Evolutionary conservation across 1,140 invertebrate species (phyloP).

Genomic region (Drosophila cardini): DNA sequence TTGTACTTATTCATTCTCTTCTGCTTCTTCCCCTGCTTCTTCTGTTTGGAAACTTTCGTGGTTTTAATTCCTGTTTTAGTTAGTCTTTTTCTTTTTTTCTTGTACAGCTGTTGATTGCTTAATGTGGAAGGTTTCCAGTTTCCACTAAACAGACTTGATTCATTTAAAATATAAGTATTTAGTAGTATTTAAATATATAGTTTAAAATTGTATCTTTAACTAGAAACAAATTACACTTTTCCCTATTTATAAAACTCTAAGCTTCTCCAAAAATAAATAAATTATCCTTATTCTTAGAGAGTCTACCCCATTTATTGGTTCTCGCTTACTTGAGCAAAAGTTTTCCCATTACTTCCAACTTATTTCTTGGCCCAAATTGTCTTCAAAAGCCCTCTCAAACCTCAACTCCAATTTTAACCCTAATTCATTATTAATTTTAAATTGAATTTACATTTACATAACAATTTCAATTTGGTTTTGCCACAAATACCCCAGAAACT

Average conservation of each 20-base stretch:
- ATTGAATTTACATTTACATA: slow-evolving; percentile 53
- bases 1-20: slow-evolving; percentile 12
- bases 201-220: no score
- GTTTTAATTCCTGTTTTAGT: slow-evolving; percentile 16
- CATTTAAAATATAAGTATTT: no score
- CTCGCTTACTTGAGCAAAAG: background rate
- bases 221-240: no score
- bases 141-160: background rate
- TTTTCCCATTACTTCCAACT: slow-evolving; percentile 12
- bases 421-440: slow-evolving; percentile 52
- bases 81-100: slow-evolving; percentile 1
- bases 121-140: slow-evolving; percentile 1
- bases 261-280: no score
- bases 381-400: background rate
- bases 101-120: slow-evolving; percentile 23
- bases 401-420: slow-evolving; percentile 9
- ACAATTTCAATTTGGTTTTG: slow-evolving; percentile 41
- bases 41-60: slow-evolving; percentile 1
- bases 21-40: slow-evolving; percentile 1
- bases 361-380: slow-evolving; percentile 6
- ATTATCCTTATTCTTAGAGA: no score
- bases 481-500: slow-evolving; percentile 22
- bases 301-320: background rate
- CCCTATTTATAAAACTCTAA: no score
- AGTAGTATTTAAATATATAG: no score